Percentiles rank a stretch among this genome's conserved stretches.
These are phyloP conservation scores for Stichodactyla helianthus DNA, from an alignment of 64 coral and sea anemone genomes.

Conservation along the genomic window DNA sequence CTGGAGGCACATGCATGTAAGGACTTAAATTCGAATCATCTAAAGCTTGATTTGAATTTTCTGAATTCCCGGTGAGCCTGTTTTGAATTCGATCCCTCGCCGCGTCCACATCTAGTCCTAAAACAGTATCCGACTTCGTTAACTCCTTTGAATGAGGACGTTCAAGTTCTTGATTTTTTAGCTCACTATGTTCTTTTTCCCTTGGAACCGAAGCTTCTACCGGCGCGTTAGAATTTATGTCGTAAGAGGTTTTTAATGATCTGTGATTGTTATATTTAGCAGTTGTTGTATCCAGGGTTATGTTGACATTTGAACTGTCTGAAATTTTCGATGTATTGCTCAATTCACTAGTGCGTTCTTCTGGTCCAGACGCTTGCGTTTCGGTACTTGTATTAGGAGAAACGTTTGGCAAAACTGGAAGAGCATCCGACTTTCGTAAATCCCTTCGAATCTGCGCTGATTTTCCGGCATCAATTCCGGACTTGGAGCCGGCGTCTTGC, in stretches of 20 bases:
- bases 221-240: neutral
- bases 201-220: neutral
- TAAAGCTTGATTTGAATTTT: neutral
- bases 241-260: neutral
- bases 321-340: neutral
- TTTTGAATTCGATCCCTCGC: conserved; percentile 71
- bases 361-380: neutral
- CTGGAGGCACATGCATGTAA: conserved; percentile 87
- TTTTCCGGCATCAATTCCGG: neutral
- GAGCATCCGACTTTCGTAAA: neutral
- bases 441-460: neutral
- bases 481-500: neutral
- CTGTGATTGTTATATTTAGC: neutral
- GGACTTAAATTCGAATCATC: conserved; percentile 52
- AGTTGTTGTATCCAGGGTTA: neutral
- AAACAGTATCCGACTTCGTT: neutral
- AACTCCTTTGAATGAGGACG: neutral
- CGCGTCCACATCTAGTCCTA: conserved; percentile 38
- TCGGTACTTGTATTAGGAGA: neutral
- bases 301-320: conserved; percentile 14
- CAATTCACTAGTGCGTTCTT: neutral
- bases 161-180: neutral
- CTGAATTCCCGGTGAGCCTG: conserved; percentile 30
- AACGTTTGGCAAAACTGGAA: neutral
- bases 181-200: neutral